phyloP scores from a whole-genome alignment of 2,888 invertebrate species.

The Eupithecia abbreviata region DNA sequence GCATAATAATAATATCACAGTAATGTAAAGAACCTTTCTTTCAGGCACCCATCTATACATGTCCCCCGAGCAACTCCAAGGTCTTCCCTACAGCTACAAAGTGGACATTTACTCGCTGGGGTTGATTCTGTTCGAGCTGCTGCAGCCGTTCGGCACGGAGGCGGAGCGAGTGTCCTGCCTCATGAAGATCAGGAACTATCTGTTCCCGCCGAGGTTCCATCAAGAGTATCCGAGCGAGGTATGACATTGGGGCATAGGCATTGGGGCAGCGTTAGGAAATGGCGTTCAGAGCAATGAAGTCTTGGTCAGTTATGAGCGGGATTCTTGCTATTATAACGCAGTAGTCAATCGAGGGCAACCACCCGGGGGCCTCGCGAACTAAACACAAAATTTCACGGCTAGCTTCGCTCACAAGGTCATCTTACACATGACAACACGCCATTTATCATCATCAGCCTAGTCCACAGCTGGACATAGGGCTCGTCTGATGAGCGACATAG shows the following conservation, averaged over 20 bases:
- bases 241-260: too few species aligned
- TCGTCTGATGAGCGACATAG: too few species aligned
- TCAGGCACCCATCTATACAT: constrained; percentile 97
- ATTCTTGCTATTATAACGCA: too few species aligned
- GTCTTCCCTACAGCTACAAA: constrained; percentile 92
- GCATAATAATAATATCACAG: too few species aligned
- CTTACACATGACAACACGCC: too few species aligned
- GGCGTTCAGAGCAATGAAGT: neutral
- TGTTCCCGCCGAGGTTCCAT: constrained; percentile 88
- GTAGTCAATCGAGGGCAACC: neutral
- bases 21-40: neutral
- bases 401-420: neutral
- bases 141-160: constrained; percentile 95
- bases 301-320: too few species aligned
- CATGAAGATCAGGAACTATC: constrained; percentile 85
- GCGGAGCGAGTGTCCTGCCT: constrained; percentile 92
- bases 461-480: too few species aligned
- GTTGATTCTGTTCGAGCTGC: constrained; percentile 95
- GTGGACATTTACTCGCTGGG: constrained; percentile 98
- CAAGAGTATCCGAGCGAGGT: constrained; percentile 88
- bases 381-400: neutral
- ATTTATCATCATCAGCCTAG: too few species aligned
- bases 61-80: constrained; percentile 96
- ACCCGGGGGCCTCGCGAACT: neutral
- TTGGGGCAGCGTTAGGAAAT: neutral